Percentiles rank a stretch among this genome's conserved stretches.
These are phyloP conservation scores for Troides aeacus DNA, from an alignment of 2,888 invertebrate genomes.

Conservation along the genomic window DNA sequence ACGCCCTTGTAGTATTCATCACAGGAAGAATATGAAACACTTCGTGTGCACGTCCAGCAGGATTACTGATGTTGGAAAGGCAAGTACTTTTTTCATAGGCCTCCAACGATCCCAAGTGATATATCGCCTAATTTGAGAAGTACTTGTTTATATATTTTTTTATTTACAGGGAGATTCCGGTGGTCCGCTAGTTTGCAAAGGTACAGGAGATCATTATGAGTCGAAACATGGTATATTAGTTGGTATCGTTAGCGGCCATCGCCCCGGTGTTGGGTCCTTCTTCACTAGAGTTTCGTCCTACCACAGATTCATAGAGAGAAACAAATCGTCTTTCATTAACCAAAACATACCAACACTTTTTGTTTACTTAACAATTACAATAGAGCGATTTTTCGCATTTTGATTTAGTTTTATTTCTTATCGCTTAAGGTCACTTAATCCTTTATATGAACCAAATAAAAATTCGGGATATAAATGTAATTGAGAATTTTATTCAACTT, in stretches of 20 bases:
- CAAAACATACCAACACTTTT: slow-evolving; percentile 4
- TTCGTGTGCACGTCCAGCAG: slow-evolving; percentile 51
- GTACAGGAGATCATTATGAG: slow-evolving; percentile 46
- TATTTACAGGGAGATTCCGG: slow-evolving; percentile 61
- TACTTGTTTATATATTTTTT: not conserved
- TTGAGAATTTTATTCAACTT: not conserved
- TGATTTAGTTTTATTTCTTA: slow-evolving; percentile 45
- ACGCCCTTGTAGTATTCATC: slow-evolving; percentile 38
- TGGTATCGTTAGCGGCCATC: slow-evolving; percentile 44
- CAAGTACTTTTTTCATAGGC: slow-evolving; percentile 23
- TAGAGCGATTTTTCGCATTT: slow-evolving; percentile 43
- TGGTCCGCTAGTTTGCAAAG: slow-evolving; percentile 55
- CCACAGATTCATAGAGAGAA: slow-evolving; percentile 36
- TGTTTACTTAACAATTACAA: slow-evolving; percentile 33
- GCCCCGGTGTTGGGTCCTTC: slow-evolving; percentile 33
- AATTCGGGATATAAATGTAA: not conserved
- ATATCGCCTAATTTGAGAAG: not conserved
- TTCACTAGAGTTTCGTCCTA: slow-evolving; percentile 45
- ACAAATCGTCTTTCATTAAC: slow-evolving; percentile 25
- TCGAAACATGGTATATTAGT: slow-evolving; percentile 45
- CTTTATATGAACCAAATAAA: not conserved
- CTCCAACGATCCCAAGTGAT: not conserved
- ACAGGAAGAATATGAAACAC: slow-evolving; percentile 42
- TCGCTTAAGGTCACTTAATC: not conserved
- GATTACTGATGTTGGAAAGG: slow-evolving; percentile 46